Percentiles rank a stretch among this genome's conserved stretches.
Evolutionary conservation across 2,113 vertebrate species (phyloP).

Genomic region (Hypanus sabinus): DNA sequence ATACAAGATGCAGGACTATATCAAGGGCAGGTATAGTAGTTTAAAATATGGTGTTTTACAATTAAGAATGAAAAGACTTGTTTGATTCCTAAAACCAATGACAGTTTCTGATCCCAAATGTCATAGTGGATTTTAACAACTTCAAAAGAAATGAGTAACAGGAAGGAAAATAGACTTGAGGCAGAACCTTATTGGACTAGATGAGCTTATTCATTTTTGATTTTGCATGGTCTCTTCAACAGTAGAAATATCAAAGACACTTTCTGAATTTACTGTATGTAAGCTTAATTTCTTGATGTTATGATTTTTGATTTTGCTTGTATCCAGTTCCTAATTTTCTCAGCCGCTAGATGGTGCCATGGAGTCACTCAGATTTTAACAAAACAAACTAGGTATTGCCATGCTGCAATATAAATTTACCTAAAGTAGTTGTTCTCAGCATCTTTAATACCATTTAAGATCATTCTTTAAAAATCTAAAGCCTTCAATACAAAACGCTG

Average conservation of each 20-base stretch:
- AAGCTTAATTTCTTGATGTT: background rate
- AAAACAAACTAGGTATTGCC: background rate
- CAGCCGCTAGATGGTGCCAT: background rate
- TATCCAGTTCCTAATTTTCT: background rate
- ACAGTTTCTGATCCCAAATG: background rate
- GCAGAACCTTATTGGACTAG: no score
- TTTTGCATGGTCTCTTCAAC: background rate
- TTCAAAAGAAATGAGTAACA: no score
- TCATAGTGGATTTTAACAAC: no score
- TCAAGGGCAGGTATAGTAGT: slow-evolving; percentile 83
- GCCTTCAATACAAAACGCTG: background rate
- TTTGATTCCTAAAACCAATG: background rate
- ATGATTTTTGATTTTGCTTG: background rate
- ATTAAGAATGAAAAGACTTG: background rate
- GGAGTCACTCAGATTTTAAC: background rate
- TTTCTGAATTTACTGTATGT: background rate
- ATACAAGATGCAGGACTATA: slow-evolving; percentile 97
- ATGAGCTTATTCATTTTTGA: background rate
- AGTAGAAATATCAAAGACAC: background rate
- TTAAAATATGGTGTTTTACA: slow-evolving; percentile 24
- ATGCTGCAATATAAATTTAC: background rate
- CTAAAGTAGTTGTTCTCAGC: background rate
- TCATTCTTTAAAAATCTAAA: no score
- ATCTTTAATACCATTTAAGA: background rate
- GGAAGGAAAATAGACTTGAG: no score